Base-by-base conservation (phyloP, 1,140 invertebrate genomes). In the Zaprionus capensis region DNA sequence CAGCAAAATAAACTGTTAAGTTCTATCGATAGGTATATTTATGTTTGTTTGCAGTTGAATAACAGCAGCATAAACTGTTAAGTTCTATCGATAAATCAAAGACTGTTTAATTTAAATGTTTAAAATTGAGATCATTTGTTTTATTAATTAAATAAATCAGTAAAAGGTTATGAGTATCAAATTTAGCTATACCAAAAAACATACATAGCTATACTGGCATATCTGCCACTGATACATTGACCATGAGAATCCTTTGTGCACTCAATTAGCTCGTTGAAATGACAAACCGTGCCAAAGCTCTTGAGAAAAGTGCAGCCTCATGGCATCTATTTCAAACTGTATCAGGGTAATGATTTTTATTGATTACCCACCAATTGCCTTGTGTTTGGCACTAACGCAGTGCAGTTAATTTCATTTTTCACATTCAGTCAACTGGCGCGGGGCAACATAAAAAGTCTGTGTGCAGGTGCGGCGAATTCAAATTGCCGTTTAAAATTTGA, bases 251-350 rank as follows among this genome's bases (percentile, higher is more conserved):
- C 12, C 36, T 28, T 34, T 71, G 57, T 58, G 53, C 53, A 73
- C 81, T 61, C 28, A 67, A 61, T 68, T 68, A n/a, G 38, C 68
- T 83, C 57, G 53, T 69, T 75, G 26, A 63, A 68, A 26, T 44
- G 12, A 55, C 55, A 56, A 85, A 78, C 73, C 80, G 65, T 73
- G 83, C 22, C 84, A 83, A 78, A 71, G 62, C 28, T 14, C 74
- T 76, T 62, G 46, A 76, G 20, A 22, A 28, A 36, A 66, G 26
- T 59, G 77, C 61, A 70, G 36, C n/a, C 5, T 63, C 59, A 77
- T 70, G 69, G 55, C 24, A 28, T 51, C 12, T 41, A 58, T 56
- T 51, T 59, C 41, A 56, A 51, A 62, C 34, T 57, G 20, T 28
- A 46, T 69, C 3, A 24, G 20, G 36, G 17, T 44, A 36, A 64